Percentiles rank a stretch among this genome's conserved stretches.
Conservation (phyloP, 2,797 vertebrate genomes). For the Orestias chungarensis region DNA sequence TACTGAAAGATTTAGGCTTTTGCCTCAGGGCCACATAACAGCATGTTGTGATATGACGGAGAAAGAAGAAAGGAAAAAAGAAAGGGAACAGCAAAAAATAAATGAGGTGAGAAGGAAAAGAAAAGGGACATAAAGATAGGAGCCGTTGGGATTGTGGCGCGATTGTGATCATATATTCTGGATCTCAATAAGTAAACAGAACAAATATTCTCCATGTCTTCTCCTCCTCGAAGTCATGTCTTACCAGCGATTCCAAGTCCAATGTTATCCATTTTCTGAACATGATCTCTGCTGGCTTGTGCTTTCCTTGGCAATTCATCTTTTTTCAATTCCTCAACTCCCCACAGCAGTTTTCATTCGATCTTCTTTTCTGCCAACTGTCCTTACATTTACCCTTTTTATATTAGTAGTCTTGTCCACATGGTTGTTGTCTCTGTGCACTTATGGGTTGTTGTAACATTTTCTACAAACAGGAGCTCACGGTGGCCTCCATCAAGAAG, state of each 20-base stretch:
- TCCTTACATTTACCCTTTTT: constrained; percentile 21
- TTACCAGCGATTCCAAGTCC: constrained; percentile 61
- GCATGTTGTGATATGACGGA: constrained; percentile 37
- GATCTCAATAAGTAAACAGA: constrained; percentile 74
- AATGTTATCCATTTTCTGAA: constrained; percentile 58
- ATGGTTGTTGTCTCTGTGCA: constrained; percentile 5
- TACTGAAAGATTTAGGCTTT: constrained; percentile 48
- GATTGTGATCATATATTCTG: constrained; percentile 60
- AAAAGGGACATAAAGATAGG: constrained; percentile 31
- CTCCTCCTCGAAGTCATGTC: constrained; percentile 49
- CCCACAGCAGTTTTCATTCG: constrained; percentile 56
- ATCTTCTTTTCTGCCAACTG: constrained; percentile 22
- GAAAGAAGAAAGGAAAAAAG: constrained; percentile 4
- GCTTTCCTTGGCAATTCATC: constrained; percentile 61
- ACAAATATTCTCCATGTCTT: constrained; percentile 65
- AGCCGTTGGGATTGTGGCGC: constrained; percentile 44
- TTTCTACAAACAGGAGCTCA: constrained; percentile 39
- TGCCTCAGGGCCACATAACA: constrained; percentile 40
- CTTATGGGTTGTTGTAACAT: constrained; percentile 11
- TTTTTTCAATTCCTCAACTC: constrained; percentile 55
- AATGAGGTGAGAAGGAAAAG: constrained; percentile 33
- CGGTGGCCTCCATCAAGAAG: constrained; percentile 60
- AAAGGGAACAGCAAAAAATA: constrained; percentile 24
- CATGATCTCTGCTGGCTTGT: constrained; percentile 68
- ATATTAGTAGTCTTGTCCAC: constrained; percentile 11